Evolutionary conservation across 2,888 invertebrate species (phyloP).

Genomic region (Watsonalla binaria): DNA sequence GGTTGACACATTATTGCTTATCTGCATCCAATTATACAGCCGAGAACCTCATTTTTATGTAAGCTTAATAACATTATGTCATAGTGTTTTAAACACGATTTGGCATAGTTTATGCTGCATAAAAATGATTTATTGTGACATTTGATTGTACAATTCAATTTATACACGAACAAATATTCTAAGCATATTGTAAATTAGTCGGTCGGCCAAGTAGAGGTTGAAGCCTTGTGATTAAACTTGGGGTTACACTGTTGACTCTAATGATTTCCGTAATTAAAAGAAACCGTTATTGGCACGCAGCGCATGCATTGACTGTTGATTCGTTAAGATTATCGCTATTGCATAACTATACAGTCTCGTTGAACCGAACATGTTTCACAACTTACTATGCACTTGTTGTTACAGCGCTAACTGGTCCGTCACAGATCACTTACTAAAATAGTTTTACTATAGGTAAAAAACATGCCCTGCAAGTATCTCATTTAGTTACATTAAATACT

Average conservation of each 20-base stretch:
- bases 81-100: too few species aligned
- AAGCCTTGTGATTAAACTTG: not conserved
- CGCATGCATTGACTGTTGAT: conserved; percentile 57
- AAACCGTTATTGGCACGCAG: conserved; percentile 61
- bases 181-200: not conserved
- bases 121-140: too few species aligned
- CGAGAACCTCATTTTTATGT: too few species aligned
- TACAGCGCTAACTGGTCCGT: conserved; percentile 50
- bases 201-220: not conserved
- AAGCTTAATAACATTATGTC: too few species aligned
- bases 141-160: too few species aligned
- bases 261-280: conserved; percentile 59
- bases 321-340: conserved; percentile 59
- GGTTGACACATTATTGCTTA: too few species aligned
- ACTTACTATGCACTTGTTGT: conserved; percentile 52
- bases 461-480: conserved; percentile 6
- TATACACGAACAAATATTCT: too few species aligned
- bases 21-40: too few species aligned
- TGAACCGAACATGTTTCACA: conserved; percentile 57
- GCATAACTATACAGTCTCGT: conserved; percentile 60
- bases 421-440: conserved; percentile 34
- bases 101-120: too few species aligned
- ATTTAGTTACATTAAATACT: too few species aligned
- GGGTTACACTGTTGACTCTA: not conserved
- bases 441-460: conserved; percentile 8